Conservation (phyloP, 1,140 invertebrate species). For the Hylaeus volcanicus region DNA sequence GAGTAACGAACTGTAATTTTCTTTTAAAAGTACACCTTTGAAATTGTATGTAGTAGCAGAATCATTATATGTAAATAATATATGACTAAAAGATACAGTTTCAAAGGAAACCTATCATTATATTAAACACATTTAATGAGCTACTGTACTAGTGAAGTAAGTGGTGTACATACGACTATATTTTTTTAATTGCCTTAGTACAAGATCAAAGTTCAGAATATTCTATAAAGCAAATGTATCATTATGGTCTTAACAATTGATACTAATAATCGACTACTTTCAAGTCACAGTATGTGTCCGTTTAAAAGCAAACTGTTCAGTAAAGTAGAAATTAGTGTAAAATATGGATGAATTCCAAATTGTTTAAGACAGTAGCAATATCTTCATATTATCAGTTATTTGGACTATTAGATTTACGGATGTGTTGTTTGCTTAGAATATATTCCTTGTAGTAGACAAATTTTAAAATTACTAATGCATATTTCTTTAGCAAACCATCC, state of each 20-base stretch:
- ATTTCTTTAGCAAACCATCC: not conserved
- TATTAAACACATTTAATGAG: constrained; percentile 12
- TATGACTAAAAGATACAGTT: constrained; percentile 30
- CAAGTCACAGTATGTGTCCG: not conserved
- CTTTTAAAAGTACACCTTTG: constrained; percentile 21
- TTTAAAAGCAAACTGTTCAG: constrained; percentile 5
- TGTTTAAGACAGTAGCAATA: not conserved
- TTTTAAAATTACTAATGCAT: constrained; percentile 7
- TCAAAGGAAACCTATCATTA: constrained; percentile 38
- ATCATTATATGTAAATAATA: constrained; percentile 34
- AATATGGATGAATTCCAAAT: constrained; percentile 4
- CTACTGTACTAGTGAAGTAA: constrained; percentile 12
- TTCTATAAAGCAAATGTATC: constrained; percentile 25
- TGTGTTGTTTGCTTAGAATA: not conserved
- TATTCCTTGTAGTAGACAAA: not conserved
- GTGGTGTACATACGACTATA: not conserved
- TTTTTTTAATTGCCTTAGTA: not conserved
- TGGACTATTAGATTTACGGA: not conserved
- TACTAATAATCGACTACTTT: constrained; percentile 21
- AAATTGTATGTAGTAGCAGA: not conserved
- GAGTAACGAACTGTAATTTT: constrained; percentile 25
- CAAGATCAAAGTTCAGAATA: not conserved
- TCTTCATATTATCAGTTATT: not conserved
- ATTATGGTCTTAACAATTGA: constrained; percentile 37
- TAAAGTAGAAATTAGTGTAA: not conserved